Base-by-base conservation (phyloP, 1,140 invertebrate genomes). In the Amphibalanus amphitrite region DNA sequence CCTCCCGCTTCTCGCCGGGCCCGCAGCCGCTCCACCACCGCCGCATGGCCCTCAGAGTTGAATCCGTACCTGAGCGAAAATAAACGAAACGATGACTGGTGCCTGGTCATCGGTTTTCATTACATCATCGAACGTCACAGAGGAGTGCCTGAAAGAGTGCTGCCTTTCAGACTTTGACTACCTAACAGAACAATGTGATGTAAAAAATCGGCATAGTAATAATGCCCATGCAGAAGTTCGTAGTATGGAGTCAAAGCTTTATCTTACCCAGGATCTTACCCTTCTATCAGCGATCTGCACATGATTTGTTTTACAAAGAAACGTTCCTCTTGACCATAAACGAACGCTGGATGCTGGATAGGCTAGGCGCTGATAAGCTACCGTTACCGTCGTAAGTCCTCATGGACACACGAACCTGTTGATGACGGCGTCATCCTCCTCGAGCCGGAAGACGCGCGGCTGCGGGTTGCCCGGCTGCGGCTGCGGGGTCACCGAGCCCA, bases 401-500 rank as follows among this genome's bases (percentile, higher is more conserved):
- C 15, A 23, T 30, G 33, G 20, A 69, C 6, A 67, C 3, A 25
- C 23, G 70, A 72, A 78, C 86, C 93, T 86, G 82, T 99, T 99
- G 29, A 99, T 97, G 10, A 99, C 86, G 65, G 93, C 97, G 75
- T 85, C 79, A 80, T 97, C 94, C 74, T 92, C 86, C 0, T 78
- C 75, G 17, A 99, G 80, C 72, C 96, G 82, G 80, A 98, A 99
- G 0, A 99, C 88, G 75, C 96, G 83, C 0, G 96, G 95, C 80
- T 89, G 92, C 20, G 87, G 85, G 82, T 99, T 98, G 6, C 97
- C 97, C 20, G 85, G 79, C 81, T 99, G 96, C 17, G 95, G 90
- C 75, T 86, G 74, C 3, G 96, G 97, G 8, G 97, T 99, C 0
- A 99, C 88, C 25, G 95, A 95, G 26, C 96, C 96, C 75, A 99